Evolutionary conservation across 35 echinoderm and acorn worm genomes (phyloP), one percentile per base, ranked within the genome.

Genomic region (Diadema setosum): DNA sequence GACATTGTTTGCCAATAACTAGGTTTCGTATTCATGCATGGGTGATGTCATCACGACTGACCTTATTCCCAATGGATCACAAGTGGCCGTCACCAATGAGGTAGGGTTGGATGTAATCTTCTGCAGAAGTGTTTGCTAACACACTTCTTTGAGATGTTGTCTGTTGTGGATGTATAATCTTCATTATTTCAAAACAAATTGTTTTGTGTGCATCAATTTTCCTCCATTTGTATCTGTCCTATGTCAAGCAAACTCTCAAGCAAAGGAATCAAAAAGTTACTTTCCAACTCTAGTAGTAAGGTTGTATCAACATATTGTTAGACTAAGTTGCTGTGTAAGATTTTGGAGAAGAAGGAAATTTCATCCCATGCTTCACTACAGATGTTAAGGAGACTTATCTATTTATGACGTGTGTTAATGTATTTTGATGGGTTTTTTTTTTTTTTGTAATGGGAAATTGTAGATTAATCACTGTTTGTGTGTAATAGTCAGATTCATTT

Each of bases 11-110:
- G n/a, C n/a, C n/a, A n/a, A n/a, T n/a, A n/a, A n/a, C n/a, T n/a
- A 94, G 83, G 89, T 99, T 43, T 99, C 96, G 15, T 81, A 92
- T 60, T 85, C 82, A 5, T 89, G 70, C 45, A 86, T 99, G 60
- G 93, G 96, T 67, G 84, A 99, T 45, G 48, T 91, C 37, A 83
- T 99, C 2, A 95, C 92, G 0, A 70, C 93, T 12, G 96, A 99
- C 65, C 90, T 99, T 17, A 45, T 94, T 21, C 92, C 89, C 8
- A 56, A 87, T 82, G 96, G 96, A 70, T 89, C 96, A 12, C 81
- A 92, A 35, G 84, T 91, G 9, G 45, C 90, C 27, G 96, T 99
- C 15, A 94, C 96, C 44, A 94, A 99, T 36, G 45, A 95, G 88
- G 93, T 91, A 82, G 37, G 87, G 17, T 15, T 4, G 25, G 33